These are phyloP conservation scores for Scrobipalpa costella DNA, from an alignment of 2,888 invertebrate genomes.

Conservation along the genomic window DNA sequence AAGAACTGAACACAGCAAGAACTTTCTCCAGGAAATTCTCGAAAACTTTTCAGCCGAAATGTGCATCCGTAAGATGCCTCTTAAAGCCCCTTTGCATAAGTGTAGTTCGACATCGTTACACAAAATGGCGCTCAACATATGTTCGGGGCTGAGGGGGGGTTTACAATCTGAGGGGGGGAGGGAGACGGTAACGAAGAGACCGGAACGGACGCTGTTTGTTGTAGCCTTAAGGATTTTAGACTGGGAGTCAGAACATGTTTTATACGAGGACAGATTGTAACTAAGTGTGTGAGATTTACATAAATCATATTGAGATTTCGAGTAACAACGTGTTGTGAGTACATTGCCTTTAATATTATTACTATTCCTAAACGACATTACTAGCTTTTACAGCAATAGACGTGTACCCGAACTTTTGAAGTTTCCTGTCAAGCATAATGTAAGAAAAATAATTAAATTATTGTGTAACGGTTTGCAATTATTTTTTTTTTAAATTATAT, in stretches of 20 bases:
- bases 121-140: constrained; percentile 2
- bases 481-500: too few relatives aligned
- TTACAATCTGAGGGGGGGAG: constrained; percentile 18
- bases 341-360: too few relatives aligned
- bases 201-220: constrained; percentile 60
- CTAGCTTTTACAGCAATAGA: too few relatives aligned
- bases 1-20: neutral
- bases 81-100: neutral
- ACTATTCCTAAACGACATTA: too few relatives aligned
- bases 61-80: neutral
- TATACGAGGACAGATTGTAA: neutral
- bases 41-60: neutral
- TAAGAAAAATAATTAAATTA: too few relatives aligned
- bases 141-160: neutral
- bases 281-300: neutral
- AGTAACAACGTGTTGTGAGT: too few relatives aligned
- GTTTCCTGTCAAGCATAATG: too few relatives aligned
- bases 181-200: constrained; percentile 55
- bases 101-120: constrained; percentile 9
- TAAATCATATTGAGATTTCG: too few relatives aligned
- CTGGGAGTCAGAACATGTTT: neutral
- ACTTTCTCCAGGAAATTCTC: neutral
- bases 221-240: constrained; percentile 20
- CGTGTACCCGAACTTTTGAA: too few relatives aligned
- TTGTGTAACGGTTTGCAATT: too few relatives aligned